Evolutionary conservation across 2,113 vertebrate species (phyloP).

Genomic region (Pontoporia blainvillei): DNA sequence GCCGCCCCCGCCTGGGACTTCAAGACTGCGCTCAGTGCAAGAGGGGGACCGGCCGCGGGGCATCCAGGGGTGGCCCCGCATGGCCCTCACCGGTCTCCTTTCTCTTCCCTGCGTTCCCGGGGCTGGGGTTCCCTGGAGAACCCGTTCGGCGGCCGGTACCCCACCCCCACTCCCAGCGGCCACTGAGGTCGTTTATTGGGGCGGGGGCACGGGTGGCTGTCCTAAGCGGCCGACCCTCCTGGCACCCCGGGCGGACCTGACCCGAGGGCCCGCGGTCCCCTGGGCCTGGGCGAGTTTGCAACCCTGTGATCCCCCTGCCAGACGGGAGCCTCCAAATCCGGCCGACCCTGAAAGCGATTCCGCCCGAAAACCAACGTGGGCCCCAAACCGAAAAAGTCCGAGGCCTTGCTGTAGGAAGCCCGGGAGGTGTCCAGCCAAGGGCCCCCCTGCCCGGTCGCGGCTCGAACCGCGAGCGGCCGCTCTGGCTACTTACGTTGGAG

Average conservation of each 20-base stretch:
- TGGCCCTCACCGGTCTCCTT: not conserved
- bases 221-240: not conserved
- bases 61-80: too few species aligned
- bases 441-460: not conserved
- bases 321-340: not conserved
- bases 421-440: not conserved
- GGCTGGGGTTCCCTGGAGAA: not conserved
- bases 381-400: not conserved
- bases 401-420: not conserved
- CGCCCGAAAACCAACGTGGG: not conserved
- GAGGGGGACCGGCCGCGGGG: accelerated
- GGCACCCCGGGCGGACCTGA: not conserved
- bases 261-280: not conserved
- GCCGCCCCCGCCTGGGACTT: not conserved
- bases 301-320: not conserved
- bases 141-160: not conserved
- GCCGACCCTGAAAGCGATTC: not conserved
- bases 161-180: not conserved
- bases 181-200: not conserved
- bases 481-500: conserved; percentile 90
- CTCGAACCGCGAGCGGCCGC: conserved; percentile 59
- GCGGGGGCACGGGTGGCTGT: not conserved
- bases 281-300: not conserved
- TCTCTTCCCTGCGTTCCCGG: not conserved
- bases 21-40: not conserved